phyloP scores from a whole-genome alignment of 1,140 invertebrate species.

The Gonioctena quinquepunctata region DNA sequence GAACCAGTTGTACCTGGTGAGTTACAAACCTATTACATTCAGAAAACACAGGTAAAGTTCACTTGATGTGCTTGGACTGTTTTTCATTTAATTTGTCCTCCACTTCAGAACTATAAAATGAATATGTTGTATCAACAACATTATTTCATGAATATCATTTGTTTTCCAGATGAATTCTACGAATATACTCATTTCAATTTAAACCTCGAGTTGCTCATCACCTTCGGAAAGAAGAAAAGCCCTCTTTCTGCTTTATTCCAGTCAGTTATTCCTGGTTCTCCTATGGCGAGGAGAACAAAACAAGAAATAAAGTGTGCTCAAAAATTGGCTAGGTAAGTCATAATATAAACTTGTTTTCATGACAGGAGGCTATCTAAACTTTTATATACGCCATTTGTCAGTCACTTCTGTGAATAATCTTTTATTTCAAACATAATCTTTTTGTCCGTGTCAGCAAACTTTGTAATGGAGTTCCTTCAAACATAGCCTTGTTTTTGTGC shows the following conservation, averaged over 20 bases:
- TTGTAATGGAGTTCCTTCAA: too few relatives aligned
- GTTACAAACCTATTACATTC: neutral
- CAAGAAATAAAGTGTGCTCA: constrained; percentile 93
- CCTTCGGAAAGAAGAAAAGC: constrained; percentile 54
- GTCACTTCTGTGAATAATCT: too few relatives aligned
- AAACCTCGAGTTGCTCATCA: constrained; percentile 58
- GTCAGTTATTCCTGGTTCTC: constrained; percentile 74
- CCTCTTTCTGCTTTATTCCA: constrained; percentile 56
- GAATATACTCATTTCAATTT: constrained; percentile 62
- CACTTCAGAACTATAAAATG: too few relatives aligned
- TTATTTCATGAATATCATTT: neutral
- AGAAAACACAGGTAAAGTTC: too few relatives aligned
- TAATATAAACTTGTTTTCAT: too few relatives aligned
- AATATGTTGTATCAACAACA: neutral
- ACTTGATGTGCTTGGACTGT: too few relatives aligned
- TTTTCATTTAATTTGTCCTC: too few relatives aligned
- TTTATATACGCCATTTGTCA: too few relatives aligned
- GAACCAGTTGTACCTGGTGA: constrained; percentile 66
- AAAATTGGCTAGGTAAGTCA: constrained; percentile 73
- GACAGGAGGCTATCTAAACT: too few relatives aligned
- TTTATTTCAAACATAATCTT: too few relatives aligned
- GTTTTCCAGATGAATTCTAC: constrained; percentile 56
- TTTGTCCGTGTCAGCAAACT: too few relatives aligned
- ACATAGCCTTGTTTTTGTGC: too few relatives aligned
- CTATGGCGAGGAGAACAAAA: constrained; percentile 89